Evolutionary conservation across 1,140 invertebrate species (phyloP), one percentile per base, ranked within the genome.

Genomic region (Drosophila watanabei): DNA sequence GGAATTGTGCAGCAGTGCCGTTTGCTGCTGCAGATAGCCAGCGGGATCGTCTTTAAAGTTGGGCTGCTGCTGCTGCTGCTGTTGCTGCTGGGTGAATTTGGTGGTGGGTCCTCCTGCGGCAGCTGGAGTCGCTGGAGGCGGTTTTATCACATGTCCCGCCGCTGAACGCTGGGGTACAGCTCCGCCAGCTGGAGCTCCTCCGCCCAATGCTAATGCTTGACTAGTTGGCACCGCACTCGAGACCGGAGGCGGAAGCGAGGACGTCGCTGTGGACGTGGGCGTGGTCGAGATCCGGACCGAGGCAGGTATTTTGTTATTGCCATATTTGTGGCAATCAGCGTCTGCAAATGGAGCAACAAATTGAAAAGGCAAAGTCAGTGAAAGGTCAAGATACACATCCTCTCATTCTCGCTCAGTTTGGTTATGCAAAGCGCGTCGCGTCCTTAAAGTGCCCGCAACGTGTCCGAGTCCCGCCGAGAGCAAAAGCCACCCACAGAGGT

Each of bases 21-120:
- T 98, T 88, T 98, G 97, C 84, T 98, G 97, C 7, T 97, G 96
- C 61, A 98, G 93, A 94, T 98, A 98, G 6, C 97, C 97, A 88
- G 96, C 97, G 0, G 97, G 97, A 93, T 98, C 97, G 78, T 98
- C 97, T 94, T 98, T 95, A 84, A 98, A 98, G 41, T 96, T 96
- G 2, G 96, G 96, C 30, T 89, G 81, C 68, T 93, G 63, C 71
- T 93, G 76, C 75, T 54, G 75, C 24, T 24, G n/a, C n/a, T n/a
- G n/a, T 20, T 43, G 66, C 32, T 45, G 32, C 32, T 66, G 35
- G n/a, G 37, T n/a, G 30, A 33, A 10, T 58, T 14, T 52, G 56
- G 37, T 57, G 61, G 35, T 28, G 43, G 37, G 54, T n/a, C 54
- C 41, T 28, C 35, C 14, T 41, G 10, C 14, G 48, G 10, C 14